Conservation (phyloP, 2,113 vertebrate species). For the Psettodes erumei region DNA sequence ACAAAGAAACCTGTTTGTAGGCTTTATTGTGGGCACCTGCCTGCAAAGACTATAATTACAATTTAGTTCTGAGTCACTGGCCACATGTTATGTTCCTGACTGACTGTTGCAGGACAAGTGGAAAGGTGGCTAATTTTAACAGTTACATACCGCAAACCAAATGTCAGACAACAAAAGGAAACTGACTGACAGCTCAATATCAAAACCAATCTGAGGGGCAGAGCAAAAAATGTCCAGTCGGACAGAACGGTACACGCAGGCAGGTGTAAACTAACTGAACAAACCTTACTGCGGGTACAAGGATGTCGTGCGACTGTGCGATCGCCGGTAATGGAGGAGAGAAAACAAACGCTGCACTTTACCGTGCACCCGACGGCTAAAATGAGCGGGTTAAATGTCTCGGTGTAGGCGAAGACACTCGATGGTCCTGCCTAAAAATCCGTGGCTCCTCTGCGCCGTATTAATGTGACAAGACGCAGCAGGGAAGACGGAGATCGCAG, state of each 20-base stretch:
- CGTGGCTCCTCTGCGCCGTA: neutral
- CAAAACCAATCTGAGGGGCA: constrained; percentile 2
- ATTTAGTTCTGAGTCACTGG: constrained; percentile 69
- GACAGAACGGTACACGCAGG: neutral
- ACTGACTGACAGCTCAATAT: neutral
- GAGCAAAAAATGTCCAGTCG: neutral
- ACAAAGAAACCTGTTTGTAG: constrained; percentile 62
- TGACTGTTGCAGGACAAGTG: constrained; percentile 55
- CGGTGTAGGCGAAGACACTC: constrained; percentile 12
- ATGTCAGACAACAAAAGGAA: constrained; percentile 9
- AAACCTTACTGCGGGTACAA: neutral
- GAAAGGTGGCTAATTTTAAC: constrained; percentile 42
- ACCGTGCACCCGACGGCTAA: constrained; percentile 9
- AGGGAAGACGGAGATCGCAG: constrained; percentile 8
- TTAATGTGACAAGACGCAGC: constrained; percentile 19
- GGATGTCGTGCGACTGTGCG: constrained; percentile 4
- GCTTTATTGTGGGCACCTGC: constrained; percentile 62
- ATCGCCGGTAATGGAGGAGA: constrained; percentile 22
- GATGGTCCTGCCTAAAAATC: neutral
- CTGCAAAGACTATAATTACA: constrained; percentile 68
- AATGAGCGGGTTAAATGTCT: constrained; percentile 33
- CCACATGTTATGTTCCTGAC: constrained; percentile 49
- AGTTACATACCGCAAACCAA: constrained; percentile 29
- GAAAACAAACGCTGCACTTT: constrained; percentile 25
- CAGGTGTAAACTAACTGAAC: neutral